Percentiles rank a stretch among this genome's conserved stretches.
Conservation (phyloP, 2,113 vertebrate species). For the Dissostichus mawsoni region DNA sequence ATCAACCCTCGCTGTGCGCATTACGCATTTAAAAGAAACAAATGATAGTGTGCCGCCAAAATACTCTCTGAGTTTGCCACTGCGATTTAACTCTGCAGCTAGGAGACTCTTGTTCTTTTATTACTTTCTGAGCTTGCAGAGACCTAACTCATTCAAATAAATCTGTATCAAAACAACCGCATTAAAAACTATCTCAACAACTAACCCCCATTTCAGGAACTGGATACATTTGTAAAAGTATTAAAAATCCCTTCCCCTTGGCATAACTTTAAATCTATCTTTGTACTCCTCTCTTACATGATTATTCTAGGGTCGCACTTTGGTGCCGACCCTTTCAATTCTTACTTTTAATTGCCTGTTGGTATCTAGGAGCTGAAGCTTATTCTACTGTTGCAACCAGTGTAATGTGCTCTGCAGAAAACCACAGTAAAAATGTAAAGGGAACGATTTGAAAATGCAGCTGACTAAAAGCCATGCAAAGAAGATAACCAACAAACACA, state of each 20-base stretch:
- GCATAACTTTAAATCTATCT: conserved; percentile 37
- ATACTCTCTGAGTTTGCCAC: conserved; percentile 35
- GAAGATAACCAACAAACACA: neutral
- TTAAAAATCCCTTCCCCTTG: neutral
- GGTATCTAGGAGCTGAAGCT: conserved; percentile 31
- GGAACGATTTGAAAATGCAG: conserved; percentile 6
- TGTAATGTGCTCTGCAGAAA: conserved; percentile 39
- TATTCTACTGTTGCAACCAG: conserved; percentile 32
- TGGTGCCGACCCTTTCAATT: conserved; percentile 41
- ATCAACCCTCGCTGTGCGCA: conserved; percentile 45
- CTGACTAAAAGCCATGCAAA: conserved; percentile 6
- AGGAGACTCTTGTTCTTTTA: conserved; percentile 33
- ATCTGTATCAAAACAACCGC: neutral
- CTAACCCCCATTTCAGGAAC: conserved; percentile 24
- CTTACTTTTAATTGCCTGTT: conserved; percentile 62
- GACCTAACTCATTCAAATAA: conserved; percentile 11
- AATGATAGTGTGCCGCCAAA: conserved; percentile 35
- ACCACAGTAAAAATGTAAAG: conserved; percentile 21
- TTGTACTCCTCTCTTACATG: conserved; percentile 35
- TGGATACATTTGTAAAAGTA: conserved; percentile 23
- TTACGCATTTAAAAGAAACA: conserved; percentile 52
- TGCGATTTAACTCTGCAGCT: conserved; percentile 31
- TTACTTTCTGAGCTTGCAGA: conserved; percentile 2
- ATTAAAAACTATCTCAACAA: conserved; percentile 33
- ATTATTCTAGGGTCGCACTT: conserved; percentile 45